Evolutionary conservation across 2,797 vertebrate species (phyloP).

Genomic region (Argentina silus): DNA sequence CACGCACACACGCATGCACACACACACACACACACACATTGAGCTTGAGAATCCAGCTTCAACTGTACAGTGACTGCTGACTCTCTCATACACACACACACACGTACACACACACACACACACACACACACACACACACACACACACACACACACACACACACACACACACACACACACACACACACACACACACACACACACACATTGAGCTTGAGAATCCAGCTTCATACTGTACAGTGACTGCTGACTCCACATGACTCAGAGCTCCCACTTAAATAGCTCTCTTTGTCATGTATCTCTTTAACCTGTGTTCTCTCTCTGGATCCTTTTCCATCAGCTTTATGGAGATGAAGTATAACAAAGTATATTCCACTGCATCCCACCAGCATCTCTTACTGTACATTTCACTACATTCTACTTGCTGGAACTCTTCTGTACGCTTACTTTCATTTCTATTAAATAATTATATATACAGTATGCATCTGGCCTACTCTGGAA

Average conservation of each 20-base stretch:
- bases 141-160: no score
- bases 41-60: no score
- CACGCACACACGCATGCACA: no score
- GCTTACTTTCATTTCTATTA: neutral
- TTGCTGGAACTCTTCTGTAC: neutral
- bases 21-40: no score
- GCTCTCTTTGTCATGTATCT: neutral
- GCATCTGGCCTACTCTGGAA: neutral
- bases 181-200: no score
- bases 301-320: neutral
- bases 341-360: neutral
- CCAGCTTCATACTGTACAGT: neutral
- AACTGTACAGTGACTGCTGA: no score
- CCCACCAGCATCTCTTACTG: neutral
- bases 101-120: no score
- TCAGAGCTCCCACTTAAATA: neutral
- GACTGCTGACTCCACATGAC: neutral
- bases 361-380: neutral
- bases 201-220: no score
- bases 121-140: no score
- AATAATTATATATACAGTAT: neutral
- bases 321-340: neutral
- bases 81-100: no score
- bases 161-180: no score
- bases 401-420: neutral